Conservation (phyloP, 2,113 vertebrate species). For the Passer domesticus region DNA sequence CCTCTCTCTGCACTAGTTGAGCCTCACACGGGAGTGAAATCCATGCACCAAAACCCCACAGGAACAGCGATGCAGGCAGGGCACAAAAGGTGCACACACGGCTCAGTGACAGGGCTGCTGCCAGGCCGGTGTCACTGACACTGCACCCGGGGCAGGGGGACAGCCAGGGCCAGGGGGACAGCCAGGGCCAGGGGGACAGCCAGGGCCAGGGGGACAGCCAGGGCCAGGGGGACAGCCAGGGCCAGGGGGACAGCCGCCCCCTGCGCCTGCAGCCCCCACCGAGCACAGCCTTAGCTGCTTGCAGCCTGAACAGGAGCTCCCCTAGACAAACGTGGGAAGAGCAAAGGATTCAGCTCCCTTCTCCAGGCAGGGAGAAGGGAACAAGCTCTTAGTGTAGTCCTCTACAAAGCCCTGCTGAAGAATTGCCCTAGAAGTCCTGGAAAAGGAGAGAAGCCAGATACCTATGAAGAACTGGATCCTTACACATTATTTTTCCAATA, state of each 20-base stretch:
- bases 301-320: not conserved
- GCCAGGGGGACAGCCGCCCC: slow-evolving; percentile 1
- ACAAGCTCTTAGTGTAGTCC: not conserved
- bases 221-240: too few relatives aligned
- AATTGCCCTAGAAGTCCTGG: not conserved
- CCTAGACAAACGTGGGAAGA: rapidly evolving
- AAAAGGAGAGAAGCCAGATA: not conserved
- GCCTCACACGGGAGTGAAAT: not conserved
- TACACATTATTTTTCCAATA: not conserved
- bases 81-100: not conserved
- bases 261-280: not conserved
- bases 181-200: not conserved
- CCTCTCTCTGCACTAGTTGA: rapidly evolving
- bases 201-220: too few relatives aligned
- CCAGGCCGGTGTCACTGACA: not conserved
- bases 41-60: not conserved
- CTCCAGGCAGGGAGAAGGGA: not conserved
- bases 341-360: not conserved
- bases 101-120: not conserved
- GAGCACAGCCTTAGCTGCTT: not conserved
- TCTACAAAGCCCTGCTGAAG: not conserved
- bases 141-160: not conserved
- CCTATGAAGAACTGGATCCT: not conserved
- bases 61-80: rapidly evolving
- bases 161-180: too few relatives aligned